Base-by-base conservation (phyloP, 2,797 vertebrate species). In the Falco concolor region DNA sequence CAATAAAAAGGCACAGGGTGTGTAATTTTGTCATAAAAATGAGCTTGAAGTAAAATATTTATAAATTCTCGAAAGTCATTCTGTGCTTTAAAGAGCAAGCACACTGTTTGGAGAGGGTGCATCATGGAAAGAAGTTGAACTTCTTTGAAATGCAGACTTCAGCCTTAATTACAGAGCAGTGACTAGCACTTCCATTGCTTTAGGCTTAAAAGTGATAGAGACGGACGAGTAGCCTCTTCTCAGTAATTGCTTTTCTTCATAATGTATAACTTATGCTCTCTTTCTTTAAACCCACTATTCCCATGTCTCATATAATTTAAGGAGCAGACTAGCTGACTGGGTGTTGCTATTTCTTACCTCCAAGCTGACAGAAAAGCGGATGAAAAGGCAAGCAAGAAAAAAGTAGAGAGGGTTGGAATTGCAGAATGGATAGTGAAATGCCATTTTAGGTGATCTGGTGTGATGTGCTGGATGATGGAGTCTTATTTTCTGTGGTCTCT, bases 121-220 rank as follows among this genome's bases (percentile, higher is more conserved):
- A 42, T 57, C 42, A 13, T 17, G 21, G 72, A 89, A 80, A 91
- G n/a, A 68, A 76, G 68, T 42, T 70, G 36, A 83, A 60, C 40
- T 74, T 64, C 77, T 84, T 69, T 88, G 77, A 87, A 91, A 94
- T 74, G 34, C 85, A 87, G 86, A 30, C 83, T 91, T 94, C 47
- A 89, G 27, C 64, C 53, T 90, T 91, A 96, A 95, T 88, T 89
- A 77, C 53, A 70, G 56, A 79, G 59, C 36, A 42, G 28, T 47
- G 70, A 57, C 40, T 70, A 67, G 67, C 44, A 57, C 54, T 93
- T 79, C 73, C 52, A 57, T 84, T 91, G 83, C 86, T 96, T 89
- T 86, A 92, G 90, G 84, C 84, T 95, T 84, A 36, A 88, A 91
- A 93, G 64, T 79, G 81, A 77, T 88, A 88, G 80, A 86, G 87